A percentile compares a stretch with the other conserved stretches of the same genome.
phyloP scores from a whole-genome alignment of 2,888 invertebrate genomes.

The Andrena flavipes region DNA sequence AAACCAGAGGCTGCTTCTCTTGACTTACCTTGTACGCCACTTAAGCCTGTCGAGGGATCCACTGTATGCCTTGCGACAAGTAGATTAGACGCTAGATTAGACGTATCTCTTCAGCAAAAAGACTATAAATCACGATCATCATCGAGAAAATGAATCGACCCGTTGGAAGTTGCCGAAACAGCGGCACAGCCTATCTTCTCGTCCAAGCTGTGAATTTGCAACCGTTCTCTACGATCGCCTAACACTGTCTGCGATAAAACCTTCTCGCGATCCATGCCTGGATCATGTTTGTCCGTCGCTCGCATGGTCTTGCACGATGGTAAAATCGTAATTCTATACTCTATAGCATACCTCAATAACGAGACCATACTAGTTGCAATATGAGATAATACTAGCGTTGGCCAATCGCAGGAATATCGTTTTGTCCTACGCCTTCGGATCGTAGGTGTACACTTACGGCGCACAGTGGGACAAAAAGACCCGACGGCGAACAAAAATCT shows the following conservation, averaged over 20 bases:
- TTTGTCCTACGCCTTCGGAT: background rate
- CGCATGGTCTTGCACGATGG: background rate
- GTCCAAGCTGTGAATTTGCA: background rate
- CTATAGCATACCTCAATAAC: slow-evolving; percentile 50
- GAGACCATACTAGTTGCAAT: slow-evolving; percentile 52
- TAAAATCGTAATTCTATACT: slow-evolving; percentile 58
- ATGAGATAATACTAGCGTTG: slow-evolving; percentile 45
- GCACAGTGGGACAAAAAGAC: too few relatives aligned
- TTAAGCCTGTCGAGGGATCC: background rate
- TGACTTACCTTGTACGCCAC: background rate
- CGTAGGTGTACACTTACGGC: slow-evolving; percentile 14
- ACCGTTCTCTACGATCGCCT: background rate
- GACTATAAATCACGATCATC: background rate
- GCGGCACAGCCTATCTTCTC: background rate
- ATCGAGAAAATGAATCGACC: background rate
- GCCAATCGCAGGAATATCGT: slow-evolving; percentile 16
- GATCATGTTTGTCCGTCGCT: too few relatives aligned
- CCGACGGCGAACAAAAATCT: too few relatives aligned
- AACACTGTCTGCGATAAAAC: background rate
- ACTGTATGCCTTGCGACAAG: background rate
- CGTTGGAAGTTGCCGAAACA: background rate
- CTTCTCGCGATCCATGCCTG: background rate
- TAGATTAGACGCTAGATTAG: too few relatives aligned
- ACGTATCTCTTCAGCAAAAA: too few relatives aligned
- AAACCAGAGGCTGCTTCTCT: background rate